Conservation (phyloP, 53 echinoderm and acorn worm species). For the Hippasteria phrygiana region DNA sequence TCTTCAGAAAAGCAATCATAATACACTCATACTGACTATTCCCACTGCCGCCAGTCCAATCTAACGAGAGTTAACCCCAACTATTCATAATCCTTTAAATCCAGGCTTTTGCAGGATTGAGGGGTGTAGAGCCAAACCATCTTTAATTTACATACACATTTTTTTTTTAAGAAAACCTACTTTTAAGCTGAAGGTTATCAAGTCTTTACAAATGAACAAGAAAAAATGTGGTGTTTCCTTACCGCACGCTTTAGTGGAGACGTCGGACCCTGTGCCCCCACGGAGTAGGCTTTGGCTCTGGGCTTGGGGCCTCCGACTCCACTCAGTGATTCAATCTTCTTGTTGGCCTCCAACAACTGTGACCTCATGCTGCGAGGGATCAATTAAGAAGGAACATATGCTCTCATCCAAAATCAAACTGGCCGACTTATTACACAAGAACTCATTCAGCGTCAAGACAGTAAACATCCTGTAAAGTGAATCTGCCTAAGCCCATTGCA, state of each 20-base stretch:
- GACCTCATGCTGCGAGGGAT: slow-evolving; percentile 75
- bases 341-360: slow-evolving; percentile 79
- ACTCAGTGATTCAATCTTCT: slow-evolving; percentile 65
- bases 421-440: no score
- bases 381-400: neutral
- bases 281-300: slow-evolving; percentile 21
- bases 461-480: no score
- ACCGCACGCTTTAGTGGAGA: slow-evolving; percentile 40
- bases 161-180: no score
- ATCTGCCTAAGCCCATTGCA: no score
- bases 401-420: no score
- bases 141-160: no score
- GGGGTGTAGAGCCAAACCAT: no score
- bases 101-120: no score
- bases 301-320: slow-evolving; percentile 30
- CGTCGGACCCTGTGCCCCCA: slow-evolving; percentile 35
- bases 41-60: no score
- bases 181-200: neutral
- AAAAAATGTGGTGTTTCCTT: neutral
- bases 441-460: neutral
- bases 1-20: neutral
- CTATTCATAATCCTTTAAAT: no score
- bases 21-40: no score
- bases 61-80: no score
- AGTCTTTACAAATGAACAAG: neutral